These are phyloP conservation scores for Anableps anableps DNA, from an alignment of 2,797 vertebrate genomes.

Conservation along the genomic window DNA sequence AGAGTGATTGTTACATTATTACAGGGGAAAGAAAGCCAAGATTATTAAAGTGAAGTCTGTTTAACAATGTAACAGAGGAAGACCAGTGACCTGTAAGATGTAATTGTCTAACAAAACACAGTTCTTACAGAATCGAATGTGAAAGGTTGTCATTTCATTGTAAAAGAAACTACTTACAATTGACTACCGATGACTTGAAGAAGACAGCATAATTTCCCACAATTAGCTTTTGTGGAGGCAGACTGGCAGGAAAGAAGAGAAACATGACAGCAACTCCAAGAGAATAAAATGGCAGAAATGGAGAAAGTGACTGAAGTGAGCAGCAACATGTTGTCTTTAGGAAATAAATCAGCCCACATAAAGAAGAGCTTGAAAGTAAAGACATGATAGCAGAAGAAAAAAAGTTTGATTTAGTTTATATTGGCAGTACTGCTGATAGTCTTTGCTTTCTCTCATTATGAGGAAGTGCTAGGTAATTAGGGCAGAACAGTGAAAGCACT, in stretches of 20 bases:
- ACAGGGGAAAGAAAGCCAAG: constrained; percentile 6
- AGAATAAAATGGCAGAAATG: constrained; percentile 58
- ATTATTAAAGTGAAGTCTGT: constrained; percentile 26
- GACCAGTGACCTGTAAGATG: constrained; percentile 37
- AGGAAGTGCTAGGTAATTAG: constrained; percentile 18
- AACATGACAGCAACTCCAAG: constrained; percentile 55
- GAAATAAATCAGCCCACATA: constrained; percentile 28
- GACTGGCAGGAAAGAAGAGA: constrained; percentile 50
- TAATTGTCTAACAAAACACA: constrained; percentile 58
- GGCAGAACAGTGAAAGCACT: neutral
- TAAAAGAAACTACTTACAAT: constrained; percentile 65
- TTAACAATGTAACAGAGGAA: constrained; percentile 35
- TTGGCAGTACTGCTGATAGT: constrained; percentile 27
- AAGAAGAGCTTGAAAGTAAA: constrained; percentile 41
- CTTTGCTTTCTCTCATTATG: constrained; percentile 17
- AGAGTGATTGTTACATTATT: constrained; percentile 6
- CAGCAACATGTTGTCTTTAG: constrained; percentile 44
- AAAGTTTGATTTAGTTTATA: constrained; percentile 28
- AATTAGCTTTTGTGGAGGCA: constrained; percentile 71
- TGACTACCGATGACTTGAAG: constrained; percentile 58
- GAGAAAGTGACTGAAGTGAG: constrained; percentile 39
- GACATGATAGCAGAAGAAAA: constrained; percentile 24
- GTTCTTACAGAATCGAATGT: constrained; percentile 40
- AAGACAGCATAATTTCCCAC: constrained; percentile 73
- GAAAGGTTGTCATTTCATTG: constrained; percentile 59